These are phyloP conservation scores for Eupithecia pulchellata DNA, from an alignment of 2,888 invertebrate species.

Conservation along the genomic window DNA sequence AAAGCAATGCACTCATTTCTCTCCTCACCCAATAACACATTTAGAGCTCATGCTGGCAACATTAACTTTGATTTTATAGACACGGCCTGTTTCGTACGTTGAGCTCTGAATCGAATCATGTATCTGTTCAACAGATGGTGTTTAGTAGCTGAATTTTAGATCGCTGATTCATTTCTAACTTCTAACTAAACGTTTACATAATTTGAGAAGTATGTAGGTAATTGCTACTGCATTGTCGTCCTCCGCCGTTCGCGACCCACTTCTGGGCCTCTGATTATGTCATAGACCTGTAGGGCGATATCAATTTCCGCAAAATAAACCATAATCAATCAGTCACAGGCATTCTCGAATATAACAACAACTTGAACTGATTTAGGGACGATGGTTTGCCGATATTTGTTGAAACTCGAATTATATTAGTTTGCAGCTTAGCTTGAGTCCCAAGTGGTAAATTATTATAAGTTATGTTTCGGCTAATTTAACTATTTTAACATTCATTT, in stretches of 20 bases:
- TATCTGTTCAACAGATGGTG: conserved; percentile 9
- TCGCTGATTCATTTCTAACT: conserved; percentile 6
- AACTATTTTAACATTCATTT: neutral
- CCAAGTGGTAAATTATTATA: no score
- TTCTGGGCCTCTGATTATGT: conserved; percentile 1
- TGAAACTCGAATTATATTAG: no score
- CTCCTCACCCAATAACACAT: conserved; percentile 34
- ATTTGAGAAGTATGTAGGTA: neutral
- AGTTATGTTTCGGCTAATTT: neutral
- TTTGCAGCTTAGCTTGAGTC: no score
- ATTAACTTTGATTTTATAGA: conserved; percentile 31
- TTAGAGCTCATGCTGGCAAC: conserved; percentile 18
- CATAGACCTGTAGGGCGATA: neutral
- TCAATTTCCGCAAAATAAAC: neutral
- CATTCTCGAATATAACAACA: neutral
- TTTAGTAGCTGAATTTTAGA: neutral
- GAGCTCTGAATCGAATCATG: neutral
- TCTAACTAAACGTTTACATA: neutral
- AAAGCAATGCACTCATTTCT: conserved; percentile 13
- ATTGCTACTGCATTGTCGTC: neutral
- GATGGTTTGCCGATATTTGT: neutral
- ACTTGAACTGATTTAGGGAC: neutral
- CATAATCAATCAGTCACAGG: neutral
- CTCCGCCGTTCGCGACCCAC: neutral
- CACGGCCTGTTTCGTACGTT: conserved; percentile 25